These are phyloP conservation scores for Chamaetylas fuelleborni DNA, from an alignment of 2,113 vertebrate species.

Conservation along the genomic window DNA sequence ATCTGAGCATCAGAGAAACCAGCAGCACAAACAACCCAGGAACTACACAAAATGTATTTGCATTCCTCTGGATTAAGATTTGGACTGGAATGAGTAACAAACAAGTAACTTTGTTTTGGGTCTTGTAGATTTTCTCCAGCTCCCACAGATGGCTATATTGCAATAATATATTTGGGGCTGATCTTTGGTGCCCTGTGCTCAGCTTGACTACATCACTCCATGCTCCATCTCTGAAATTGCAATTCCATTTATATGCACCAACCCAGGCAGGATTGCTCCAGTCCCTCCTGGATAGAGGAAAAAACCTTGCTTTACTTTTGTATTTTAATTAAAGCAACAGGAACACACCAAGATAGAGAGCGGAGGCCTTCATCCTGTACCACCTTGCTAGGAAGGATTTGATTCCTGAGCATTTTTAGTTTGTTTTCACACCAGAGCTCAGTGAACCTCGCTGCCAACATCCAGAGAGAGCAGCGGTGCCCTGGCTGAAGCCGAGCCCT, in stretches of 20 bases:
- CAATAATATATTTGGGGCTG: neutral
- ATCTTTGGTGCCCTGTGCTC: neutral
- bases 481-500: neutral
- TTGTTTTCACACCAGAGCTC: neutral
- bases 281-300: neutral
- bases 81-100: neutral
- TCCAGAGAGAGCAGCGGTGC: neutral
- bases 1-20: neutral
- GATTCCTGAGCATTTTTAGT: neutral
- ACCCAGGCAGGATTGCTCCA: neutral
- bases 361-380: rapidly evolving
- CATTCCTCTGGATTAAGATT: neutral
- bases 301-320: neutral
- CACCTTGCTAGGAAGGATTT: neutral
- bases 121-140: neutral
- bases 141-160: neutral
- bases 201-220: neutral
- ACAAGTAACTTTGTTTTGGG: neutral
- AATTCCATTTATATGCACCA: neutral
- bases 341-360: neutral
- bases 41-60: neutral
- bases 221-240: neutral
- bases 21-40: neutral
- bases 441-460: neutral
- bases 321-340: neutral